Evolutionary conservation across 2,113 vertebrate species (phyloP).

Genomic region (Apteryx owenii): DNA sequence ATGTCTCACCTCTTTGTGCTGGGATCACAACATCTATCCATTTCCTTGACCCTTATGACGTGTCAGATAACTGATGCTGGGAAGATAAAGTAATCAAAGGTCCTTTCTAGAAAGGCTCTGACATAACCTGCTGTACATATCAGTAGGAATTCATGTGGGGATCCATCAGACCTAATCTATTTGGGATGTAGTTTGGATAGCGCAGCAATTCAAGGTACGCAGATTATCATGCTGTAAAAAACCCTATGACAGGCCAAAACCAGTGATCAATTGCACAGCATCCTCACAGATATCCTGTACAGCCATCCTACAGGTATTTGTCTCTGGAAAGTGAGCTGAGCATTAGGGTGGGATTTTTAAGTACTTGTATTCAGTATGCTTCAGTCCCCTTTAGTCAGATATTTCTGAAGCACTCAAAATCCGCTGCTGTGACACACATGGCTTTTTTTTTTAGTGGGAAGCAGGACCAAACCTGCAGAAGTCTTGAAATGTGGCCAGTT

Average conservation of each 20-base stretch:
- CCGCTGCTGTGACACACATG: neutral
- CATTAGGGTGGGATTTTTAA: neutral
- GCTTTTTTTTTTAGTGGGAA: neutral
- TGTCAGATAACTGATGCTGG: neutral
- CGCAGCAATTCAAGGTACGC: neutral
- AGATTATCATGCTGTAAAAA: neutral
- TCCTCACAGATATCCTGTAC: neutral
- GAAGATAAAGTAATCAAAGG: neutral
- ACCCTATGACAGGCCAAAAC: neutral
- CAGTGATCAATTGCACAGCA: neutral
- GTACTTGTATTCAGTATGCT: neutral
- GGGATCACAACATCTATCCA: neutral
- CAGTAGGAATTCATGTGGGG: neutral
- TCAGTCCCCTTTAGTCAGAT: neutral
- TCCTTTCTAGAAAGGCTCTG: constrained; percentile 19
- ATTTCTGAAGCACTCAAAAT: neutral
- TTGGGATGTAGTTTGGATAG: neutral
- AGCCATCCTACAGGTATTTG: neutral
- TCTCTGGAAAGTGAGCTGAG: neutral
- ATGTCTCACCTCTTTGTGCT: constrained; percentile 4
- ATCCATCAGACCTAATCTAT: neutral
- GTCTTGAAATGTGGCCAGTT: neutral
- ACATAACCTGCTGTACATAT: neutral
- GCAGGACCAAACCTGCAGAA: neutral
- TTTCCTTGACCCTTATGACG: neutral